These are phyloP conservation scores for Vanessa tameamea DNA, from an alignment of 1,140 invertebrate species.

Conservation along the genomic window DNA sequence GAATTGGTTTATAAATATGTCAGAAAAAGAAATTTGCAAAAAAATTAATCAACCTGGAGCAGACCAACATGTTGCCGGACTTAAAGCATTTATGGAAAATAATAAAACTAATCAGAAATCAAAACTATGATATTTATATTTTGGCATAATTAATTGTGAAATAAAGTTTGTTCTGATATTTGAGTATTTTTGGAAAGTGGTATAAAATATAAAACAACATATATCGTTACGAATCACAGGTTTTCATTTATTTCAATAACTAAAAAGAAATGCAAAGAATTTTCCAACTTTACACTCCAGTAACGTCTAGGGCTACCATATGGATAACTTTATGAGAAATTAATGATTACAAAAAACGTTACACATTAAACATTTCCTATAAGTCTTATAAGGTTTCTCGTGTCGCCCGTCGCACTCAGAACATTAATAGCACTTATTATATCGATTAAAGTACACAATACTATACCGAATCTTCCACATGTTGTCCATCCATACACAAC, in stretches of 20 bases:
- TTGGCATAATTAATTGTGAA: neutral
- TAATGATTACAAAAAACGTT: constrained; percentile 80
- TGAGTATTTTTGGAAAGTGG: constrained; percentile 13
- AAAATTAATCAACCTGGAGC: constrained; percentile 58
- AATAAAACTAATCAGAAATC: constrained; percentile 49
- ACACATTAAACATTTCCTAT: constrained; percentile 78
- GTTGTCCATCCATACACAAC: constrained; percentile 51
- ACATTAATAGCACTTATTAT: constrained; percentile 72
- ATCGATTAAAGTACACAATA: constrained; percentile 57
- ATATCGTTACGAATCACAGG: constrained; percentile 74
- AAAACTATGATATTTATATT: constrained; percentile 45
- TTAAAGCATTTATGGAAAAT: constrained; percentile 55
- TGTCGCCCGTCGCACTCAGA: constrained; percentile 57
- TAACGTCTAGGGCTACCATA: constrained; percentile 76
- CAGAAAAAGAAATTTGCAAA: constrained; percentile 51
- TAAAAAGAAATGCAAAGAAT: constrained; percentile 79
- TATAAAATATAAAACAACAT: constrained; percentile 40
- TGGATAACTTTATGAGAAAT: constrained; percentile 74
- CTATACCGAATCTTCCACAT: constrained; percentile 47
- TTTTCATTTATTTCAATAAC: constrained; percentile 74
- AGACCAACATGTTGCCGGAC: constrained; percentile 45
- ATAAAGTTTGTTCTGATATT: neutral
- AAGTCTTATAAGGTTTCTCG: constrained; percentile 77
- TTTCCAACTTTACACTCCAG: constrained; percentile 75
- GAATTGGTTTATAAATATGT: constrained; percentile 62